phyloP scores from a whole-genome alignment of 2,797 vertebrate species.

The Columba guinea region DNA sequence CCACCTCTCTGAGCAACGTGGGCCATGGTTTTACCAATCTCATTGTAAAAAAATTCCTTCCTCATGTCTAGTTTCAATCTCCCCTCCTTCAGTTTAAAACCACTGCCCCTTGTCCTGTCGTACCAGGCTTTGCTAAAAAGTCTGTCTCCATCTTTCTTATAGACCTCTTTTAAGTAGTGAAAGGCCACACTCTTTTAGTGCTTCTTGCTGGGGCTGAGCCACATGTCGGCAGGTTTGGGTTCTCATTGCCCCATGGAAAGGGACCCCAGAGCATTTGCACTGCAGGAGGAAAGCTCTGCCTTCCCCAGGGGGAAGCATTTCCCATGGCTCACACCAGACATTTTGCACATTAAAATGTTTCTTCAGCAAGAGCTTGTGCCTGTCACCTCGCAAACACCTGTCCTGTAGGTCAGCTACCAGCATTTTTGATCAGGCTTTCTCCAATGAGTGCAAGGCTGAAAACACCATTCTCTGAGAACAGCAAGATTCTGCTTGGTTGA shows the following conservation, averaged over 20 bases:
- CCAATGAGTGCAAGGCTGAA: not conserved
- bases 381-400: not conserved
- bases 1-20: not conserved
- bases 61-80: not conserved
- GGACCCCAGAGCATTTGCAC: not conserved
- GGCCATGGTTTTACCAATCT: not conserved
- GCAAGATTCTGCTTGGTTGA: not conserved
- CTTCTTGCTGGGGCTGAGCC: accelerated
- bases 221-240: not conserved
- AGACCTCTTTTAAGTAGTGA: too few species aligned
- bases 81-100: not conserved
- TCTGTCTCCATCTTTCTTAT: not conserved
- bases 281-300: not conserved
- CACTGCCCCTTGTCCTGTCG: not conserved
- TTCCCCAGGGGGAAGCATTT: accelerated
- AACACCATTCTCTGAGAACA: not conserved
- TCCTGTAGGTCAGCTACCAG: not conserved
- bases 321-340: not conserved
- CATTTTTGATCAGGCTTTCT: not conserved
- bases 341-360: not conserved
- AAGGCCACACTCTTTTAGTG: not conserved
- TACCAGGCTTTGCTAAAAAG: not conserved
- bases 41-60: not conserved
- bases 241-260: accelerated
- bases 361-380: not conserved